A percentile compares a stretch with the other conserved stretches of the same genome.
These are phyloP conservation scores for Chanos chanos DNA, from an alignment of 2,797 vertebrate species.

Conservation along the genomic window DNA sequence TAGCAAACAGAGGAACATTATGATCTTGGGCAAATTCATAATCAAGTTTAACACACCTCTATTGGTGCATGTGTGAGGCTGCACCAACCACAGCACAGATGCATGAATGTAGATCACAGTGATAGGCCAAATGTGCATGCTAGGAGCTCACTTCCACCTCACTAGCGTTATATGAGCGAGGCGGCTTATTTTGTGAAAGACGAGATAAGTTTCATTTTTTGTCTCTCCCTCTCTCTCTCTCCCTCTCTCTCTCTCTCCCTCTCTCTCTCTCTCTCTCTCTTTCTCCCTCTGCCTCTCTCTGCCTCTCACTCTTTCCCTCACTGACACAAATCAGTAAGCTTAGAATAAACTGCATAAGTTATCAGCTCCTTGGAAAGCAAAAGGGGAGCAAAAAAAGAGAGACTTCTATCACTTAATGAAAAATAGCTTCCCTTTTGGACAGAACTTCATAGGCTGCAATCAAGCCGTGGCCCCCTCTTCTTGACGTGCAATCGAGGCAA, in stretches of 20 bases:
- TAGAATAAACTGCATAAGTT: constrained; percentile 99
- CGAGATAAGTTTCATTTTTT: constrained; percentile 59
- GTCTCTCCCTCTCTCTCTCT: constrained; percentile 8
- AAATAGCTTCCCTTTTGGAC: constrained; percentile 99
- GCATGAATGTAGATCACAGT: constrained; percentile 46
- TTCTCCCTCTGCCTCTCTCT: constrained; percentile 12
- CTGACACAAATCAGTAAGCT: constrained; percentile 97
- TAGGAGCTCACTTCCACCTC: constrained; percentile 45
- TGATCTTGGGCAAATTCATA: background rate
- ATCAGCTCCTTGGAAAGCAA: constrained; percentile 98
- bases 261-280: constrained; percentile 62
- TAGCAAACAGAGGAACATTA: too few species aligned
- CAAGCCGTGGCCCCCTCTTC: constrained; percentile 87
- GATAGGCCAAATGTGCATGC: constrained; percentile 53
- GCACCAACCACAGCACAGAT: constrained; percentile 28
- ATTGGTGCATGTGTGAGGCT: constrained; percentile 4
- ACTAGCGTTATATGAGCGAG: constrained; percentile 53
- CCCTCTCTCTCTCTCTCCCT: constrained; percentile 50
- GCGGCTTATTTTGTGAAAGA: constrained; percentile 65
- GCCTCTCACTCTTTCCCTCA: constrained; percentile 57
- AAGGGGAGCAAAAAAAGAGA: constrained; percentile 61
- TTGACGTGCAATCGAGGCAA: constrained; percentile 96
- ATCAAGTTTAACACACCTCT: background rate
- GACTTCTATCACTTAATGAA: constrained; percentile 99
- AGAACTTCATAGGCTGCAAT: constrained; percentile 99